Base-by-base conservation (phyloP, 1,140 invertebrate species). In the Fopius arisanus region DNA sequence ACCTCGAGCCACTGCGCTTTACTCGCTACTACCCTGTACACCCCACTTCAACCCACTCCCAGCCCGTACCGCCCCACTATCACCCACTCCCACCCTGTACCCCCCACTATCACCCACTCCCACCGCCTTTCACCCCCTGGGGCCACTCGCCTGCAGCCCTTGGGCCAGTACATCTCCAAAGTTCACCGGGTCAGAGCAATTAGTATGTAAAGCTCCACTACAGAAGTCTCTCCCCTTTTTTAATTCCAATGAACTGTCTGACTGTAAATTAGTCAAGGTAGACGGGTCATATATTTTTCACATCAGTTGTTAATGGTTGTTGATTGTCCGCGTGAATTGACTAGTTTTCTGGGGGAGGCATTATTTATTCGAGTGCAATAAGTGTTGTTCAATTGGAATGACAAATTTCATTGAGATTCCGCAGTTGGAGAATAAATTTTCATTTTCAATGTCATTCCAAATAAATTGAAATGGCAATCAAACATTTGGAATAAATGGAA, bases 161-260 rank as follows among this genome's bases (percentile, higher is more conserved):
- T 66, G 48, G 23, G 63, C 63, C 71, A 72, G 66, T 31, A 75
- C 74, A 74, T 48, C 51, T 72, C 71, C 66, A 70, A 78, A 80
- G 79, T 79, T 78, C 67, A 75, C 69, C 62, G 77, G 75, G 71
- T 77, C 73, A 74, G 73, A 72, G 78, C 77, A 81, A 83, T 83
- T 82, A 83, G 78, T 82, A 82, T 80, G 78, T 80, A 79, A 83
- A 82, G 80, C 73, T 69, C 68, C 43, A 68, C 23, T 75, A 59
- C 54, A 59, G 23, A 28, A 59, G 12, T 71, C 40, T 62, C 69
- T 33, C 40, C 23, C 37, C 33, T 63, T 71, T 63, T 71, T 54
- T 67, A 43, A 62, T 66, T 67, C 71, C 71, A 66, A 73, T 73
- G 71, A 73, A 67, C 69, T 71, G 65, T 51, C 62, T 59, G n/a